Conservation (phyloP, 1,140 invertebrate genomes). For the Solen grandis region DNA sequence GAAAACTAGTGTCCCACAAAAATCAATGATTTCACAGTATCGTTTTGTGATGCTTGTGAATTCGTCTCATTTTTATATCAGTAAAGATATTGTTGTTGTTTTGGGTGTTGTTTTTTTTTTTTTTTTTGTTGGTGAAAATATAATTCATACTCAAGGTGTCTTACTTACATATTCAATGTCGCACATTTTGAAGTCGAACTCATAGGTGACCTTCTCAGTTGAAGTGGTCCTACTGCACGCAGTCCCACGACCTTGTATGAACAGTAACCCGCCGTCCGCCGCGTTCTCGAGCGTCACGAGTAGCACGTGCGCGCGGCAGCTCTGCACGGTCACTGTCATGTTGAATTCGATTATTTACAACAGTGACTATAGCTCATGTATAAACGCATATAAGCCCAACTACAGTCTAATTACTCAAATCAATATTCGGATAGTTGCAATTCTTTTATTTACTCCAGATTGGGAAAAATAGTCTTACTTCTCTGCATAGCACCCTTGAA, state of each 20-base stretch:
- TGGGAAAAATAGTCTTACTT: too few relatives aligned
- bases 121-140: background rate
- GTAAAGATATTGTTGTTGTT: background rate
- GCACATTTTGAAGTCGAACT: conserved; percentile 36
- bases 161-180: conserved; percentile 52
- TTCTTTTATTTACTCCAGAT: too few relatives aligned
- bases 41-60: background rate
- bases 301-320: conserved; percentile 7
- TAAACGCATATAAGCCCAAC: too few relatives aligned
- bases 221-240: background rate
- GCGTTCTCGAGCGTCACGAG: conserved; percentile 3
- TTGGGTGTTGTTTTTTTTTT: background rate
- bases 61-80: background rate
- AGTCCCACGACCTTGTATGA: conserved; percentile 22
- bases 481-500: too few relatives aligned
- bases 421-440: too few relatives aligned
- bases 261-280: conserved; percentile 24
- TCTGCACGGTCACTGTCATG: conserved; percentile 40
- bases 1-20: background rate
- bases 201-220: background rate
- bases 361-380: too few relatives aligned
- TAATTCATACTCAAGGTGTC: background rate
- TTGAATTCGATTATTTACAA: too few relatives aligned
- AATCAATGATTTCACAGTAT: background rate
- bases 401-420: too few relatives aligned